These are phyloP conservation scores for Callimico goeldii DNA, from an alignment of 2,797 vertebrate species.

Conservation along the genomic window DNA sequence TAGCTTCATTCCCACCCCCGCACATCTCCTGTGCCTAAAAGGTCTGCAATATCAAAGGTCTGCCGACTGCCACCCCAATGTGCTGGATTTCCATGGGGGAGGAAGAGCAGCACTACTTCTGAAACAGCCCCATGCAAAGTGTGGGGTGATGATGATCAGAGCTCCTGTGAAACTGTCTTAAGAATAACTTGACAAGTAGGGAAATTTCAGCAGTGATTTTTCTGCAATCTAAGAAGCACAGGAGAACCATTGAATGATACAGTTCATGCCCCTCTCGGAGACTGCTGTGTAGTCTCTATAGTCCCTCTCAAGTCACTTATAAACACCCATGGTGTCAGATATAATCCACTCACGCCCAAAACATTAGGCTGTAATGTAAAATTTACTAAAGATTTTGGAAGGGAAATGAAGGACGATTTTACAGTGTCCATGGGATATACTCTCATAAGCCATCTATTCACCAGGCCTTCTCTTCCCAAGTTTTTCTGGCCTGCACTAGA, in stretches of 20 bases:
- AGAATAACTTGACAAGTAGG: not conserved
- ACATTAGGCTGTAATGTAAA: not conserved
- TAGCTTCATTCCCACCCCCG: not conserved
- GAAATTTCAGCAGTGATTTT: not conserved
- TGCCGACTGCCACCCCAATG: not conserved
- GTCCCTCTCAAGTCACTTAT: not conserved
- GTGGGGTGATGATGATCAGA: not conserved
- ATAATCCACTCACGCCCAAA: not conserved
- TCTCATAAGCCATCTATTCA: not conserved
- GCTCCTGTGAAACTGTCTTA: not conserved
- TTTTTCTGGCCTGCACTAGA: not conserved
- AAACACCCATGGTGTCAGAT: not conserved
- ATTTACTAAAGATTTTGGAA: not conserved
- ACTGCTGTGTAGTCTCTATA: not conserved
- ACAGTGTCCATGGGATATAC: too few species aligned
- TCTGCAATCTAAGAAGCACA: constrained; percentile 17
- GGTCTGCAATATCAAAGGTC: not conserved
- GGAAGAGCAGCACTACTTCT: not conserved
- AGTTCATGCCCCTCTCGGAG: not conserved
- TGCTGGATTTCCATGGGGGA: not conserved
- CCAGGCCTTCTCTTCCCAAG: not conserved
- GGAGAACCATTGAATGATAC: not conserved
- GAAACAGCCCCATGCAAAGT: not conserved
- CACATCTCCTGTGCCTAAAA: not conserved
- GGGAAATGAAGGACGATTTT: not conserved